Base-by-base conservation (phyloP, 2,113 vertebrate genomes). In the Erinaceus europaeus region DNA sequence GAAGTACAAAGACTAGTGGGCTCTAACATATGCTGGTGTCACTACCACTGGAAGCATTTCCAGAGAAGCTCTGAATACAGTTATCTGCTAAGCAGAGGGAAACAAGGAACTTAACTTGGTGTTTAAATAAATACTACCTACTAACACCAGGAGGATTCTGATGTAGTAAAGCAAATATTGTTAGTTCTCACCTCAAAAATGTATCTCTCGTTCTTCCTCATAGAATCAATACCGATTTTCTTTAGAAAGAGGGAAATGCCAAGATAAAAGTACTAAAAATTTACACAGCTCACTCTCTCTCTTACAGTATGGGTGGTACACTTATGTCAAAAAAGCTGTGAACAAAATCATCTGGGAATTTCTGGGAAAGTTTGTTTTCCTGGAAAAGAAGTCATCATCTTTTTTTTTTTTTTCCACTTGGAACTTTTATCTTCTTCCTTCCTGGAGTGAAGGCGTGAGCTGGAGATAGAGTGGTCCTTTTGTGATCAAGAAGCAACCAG, bases 351-450 rank as follows among this genome's bases (percentile, higher is more conserved):
- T 57, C 69, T 76, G 78, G 78, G 57, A 71, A n/a, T 87, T 89
- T 87, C 88, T 73, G 40, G 68, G 82, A 52, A 86, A 57, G 25
- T 74, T 13, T 27, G 9, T 44, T 65, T 90, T 81, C 68, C 88
- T 21, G 18, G 69, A 84, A 73, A 29, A 40, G 44, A 62, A 0
- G 1, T 3, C 8, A 42, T 23, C 36, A 4, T n/a, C 61, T 25
- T 5, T 17, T 64, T 36, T 11, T 53, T 23, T 53, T 27, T 20
- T 8, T 32, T 32, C 2, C 9, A 17, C 42, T 29, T 48, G 18
- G 40, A 36, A 42, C 27, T 72, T 21, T 61, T 6, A 42, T 65
- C 72, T n/a, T 42, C 36, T 84, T 84, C 67, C 75, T 78, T 86
- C 82, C 85, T 57, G 76, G 52, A 84, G 20, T 23, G 29, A 67